Conservation (phyloP, 2,113 vertebrate genomes). For the Corydoras sp. region DNA sequence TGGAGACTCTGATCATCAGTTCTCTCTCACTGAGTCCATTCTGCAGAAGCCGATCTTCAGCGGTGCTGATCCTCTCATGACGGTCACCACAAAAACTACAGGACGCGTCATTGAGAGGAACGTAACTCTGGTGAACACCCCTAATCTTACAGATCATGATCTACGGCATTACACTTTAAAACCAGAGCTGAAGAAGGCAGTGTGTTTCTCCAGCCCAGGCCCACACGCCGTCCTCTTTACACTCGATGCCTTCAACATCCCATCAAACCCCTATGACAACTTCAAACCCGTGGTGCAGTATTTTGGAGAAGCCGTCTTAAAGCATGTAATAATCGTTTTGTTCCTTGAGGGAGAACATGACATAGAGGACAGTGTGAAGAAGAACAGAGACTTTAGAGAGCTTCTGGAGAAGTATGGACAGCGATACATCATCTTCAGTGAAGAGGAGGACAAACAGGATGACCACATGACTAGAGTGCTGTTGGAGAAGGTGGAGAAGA, state of each 20-base stretch:
- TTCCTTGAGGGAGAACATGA: conserved; percentile 1
- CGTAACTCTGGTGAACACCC: conserved; percentile 17
- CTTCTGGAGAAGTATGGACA: conserved; percentile 37
- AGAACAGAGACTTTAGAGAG: conserved; percentile 20
- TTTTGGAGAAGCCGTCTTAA: conserved; percentile 32
- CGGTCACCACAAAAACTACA: conserved; percentile 22
- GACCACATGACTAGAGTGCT: conserved; percentile 5
- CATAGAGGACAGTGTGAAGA: conserved; percentile 16
- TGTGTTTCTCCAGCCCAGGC: conserved; percentile 19
- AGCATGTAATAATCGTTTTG: conserved; percentile 38
- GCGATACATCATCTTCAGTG: conserved; percentile 27
- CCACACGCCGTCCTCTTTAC: conserved; percentile 30
- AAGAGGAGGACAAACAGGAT: conserved; percentile 1
- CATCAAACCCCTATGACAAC: not conserved
- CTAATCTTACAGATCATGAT: conserved; percentile 21
- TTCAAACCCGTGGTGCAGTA: conserved; percentile 25
- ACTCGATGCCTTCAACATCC: conserved; percentile 2
- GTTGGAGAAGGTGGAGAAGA: conserved; percentile 26
- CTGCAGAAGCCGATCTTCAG: conserved; percentile 5
- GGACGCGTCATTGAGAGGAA: not conserved
- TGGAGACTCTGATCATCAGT: conserved; percentile 25
- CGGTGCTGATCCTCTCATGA: not conserved
- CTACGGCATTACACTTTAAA: conserved; percentile 2
- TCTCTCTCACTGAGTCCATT: conserved; percentile 16
- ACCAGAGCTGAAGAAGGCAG: conserved; percentile 30